phyloP scores from a whole-genome alignment of 2,113 vertebrate genomes.

The Chiloscyllium plagiosum region DNA sequence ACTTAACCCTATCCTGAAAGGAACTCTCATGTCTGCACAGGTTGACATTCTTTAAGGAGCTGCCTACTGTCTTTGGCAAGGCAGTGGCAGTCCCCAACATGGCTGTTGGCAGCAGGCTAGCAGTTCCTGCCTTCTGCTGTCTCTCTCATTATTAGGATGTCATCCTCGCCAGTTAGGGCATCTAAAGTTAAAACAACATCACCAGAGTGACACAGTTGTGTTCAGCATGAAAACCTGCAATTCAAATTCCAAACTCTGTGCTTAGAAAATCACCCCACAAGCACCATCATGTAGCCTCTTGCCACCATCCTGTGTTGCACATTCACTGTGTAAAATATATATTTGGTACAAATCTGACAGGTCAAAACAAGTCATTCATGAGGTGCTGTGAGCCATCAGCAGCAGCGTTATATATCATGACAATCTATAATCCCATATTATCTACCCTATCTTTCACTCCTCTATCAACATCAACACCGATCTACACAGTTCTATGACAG shows the following conservation, averaged over 20 bases:
- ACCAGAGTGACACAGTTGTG: not conserved
- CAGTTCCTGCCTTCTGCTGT: not conserved
- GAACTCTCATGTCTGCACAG: not conserved
- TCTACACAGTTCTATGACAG: not conserved
- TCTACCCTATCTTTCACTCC: not conserved
- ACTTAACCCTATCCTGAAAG: not conserved
- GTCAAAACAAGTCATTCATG: not conserved
- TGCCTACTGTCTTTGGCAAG: not conserved
- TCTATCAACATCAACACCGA: not conserved
- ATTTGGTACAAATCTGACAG: not conserved
- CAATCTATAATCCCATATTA: not conserved
- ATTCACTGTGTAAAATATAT: not conserved
- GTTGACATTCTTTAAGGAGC: not conserved
- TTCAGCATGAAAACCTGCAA: not conserved
- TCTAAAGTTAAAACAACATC: not conserved
- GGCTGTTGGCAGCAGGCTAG: not conserved
- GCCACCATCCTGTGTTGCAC: not conserved
- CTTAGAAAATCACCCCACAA: not conserved
- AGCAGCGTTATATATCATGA: not conserved
- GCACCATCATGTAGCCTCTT: not conserved
- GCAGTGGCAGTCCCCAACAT: not conserved
- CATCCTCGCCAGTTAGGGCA: not conserved
- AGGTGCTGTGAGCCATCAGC: not conserved
- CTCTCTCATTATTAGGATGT: not conserved
- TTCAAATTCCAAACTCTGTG: not conserved